Evolutionary conservation across 2,113 vertebrate species (phyloP).

Genomic region (Engraulis encrasicolus): DNA sequence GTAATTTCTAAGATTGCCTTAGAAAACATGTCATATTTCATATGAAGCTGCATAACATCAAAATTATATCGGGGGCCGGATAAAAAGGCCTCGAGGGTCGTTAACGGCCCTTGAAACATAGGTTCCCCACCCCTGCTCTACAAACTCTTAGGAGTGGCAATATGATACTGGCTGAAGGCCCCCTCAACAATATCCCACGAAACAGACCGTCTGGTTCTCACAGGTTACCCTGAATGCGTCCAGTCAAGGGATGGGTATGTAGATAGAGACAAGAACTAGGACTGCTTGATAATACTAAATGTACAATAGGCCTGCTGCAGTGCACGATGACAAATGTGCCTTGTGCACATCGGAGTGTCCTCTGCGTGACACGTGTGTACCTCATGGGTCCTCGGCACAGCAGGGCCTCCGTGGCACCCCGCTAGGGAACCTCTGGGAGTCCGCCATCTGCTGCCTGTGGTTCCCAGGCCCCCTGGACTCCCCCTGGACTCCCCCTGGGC

Average conservation of each 20-base stretch:
- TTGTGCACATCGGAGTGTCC: background rate
- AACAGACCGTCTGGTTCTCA: background rate
- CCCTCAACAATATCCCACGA: background rate
- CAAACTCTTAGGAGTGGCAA: background rate
- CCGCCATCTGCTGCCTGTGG: conserved; percentile 65
- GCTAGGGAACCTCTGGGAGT: conserved; percentile 72
- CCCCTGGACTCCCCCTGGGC: conserved; percentile 16
- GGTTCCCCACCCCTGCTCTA: too few species aligned
- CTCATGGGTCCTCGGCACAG: conserved; percentile 57
- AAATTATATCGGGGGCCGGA: too few species aligned
- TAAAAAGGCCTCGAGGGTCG: too few species aligned
- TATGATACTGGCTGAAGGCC: background rate
- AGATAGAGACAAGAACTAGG: conserved; percentile 60
- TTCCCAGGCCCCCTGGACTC: conserved; percentile 36
- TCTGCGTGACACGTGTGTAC: conserved; percentile 63
- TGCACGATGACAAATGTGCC: conserved; percentile 45
- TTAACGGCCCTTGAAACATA: too few species aligned
- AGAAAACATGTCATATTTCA: too few species aligned
- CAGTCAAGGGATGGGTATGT: background rate
- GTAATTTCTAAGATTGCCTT: too few species aligned
- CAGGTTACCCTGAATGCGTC: background rate
- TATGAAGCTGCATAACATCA: too few species aligned
- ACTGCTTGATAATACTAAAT: conserved; percentile 57
- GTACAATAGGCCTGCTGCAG: conserved; percentile 23
- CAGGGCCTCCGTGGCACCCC: conserved; percentile 66